Percentiles rank a stretch among this genome's conserved stretches.
Conservation (phyloP, 37 sponge, comb jelly and placozoan species). For the Axinella damicornis region DNA sequence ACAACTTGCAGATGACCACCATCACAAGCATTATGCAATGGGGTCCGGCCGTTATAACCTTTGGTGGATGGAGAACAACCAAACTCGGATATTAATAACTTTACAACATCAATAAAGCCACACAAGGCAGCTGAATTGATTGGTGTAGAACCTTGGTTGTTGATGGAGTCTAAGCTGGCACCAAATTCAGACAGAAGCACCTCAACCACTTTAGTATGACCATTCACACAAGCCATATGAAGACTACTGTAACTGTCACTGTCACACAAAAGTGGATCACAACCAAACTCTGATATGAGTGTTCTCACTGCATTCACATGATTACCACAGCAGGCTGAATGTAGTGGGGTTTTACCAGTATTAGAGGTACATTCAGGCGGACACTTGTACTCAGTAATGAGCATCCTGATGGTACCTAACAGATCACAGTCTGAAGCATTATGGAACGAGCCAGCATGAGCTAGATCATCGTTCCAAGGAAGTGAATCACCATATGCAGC, state of each 20-base stretch:
- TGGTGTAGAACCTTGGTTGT: background rate
- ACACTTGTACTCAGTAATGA: no score
- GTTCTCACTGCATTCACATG: background rate
- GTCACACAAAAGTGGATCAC: background rate
- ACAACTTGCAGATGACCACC: background rate
- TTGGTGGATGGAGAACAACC: no score
- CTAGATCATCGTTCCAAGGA: no score
- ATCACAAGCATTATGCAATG: background rate
- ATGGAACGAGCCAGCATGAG: no score
- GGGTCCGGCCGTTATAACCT: background rate
- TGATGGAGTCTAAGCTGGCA: background rate
- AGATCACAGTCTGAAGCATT: no score
- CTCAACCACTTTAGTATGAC: constrained; percentile 1
- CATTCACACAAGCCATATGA: no score
- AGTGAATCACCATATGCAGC: no score
- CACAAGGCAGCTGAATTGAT: background rate
- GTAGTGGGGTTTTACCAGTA: background rate
- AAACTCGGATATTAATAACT: no score
- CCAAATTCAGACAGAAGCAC: background rate
- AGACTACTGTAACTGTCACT: background rate
- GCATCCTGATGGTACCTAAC: no score
- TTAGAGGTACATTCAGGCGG: background rate
- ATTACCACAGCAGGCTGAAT: background rate
- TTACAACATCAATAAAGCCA: no score
- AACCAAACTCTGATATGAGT: background rate